phyloP scores from a whole-genome alignment of 2,888 invertebrate genomes.

The Carabus problematicus region DNA sequence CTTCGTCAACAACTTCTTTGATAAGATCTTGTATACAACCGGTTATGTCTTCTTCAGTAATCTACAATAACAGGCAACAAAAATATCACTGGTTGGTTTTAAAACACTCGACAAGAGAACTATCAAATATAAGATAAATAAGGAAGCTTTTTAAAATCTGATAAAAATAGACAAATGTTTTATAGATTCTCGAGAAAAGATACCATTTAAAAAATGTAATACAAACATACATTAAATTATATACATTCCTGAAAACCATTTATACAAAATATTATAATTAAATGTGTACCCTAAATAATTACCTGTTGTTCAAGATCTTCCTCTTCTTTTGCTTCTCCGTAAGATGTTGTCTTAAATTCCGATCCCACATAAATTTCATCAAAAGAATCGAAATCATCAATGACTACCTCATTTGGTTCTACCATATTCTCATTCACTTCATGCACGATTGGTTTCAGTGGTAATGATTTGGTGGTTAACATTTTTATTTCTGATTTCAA shows the following conservation, averaged over 20 bases:
- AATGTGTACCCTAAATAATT: constrained; percentile 17
- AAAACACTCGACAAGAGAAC: neutral
- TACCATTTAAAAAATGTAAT: too few relatives aligned
- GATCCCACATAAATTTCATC: constrained; percentile 44
- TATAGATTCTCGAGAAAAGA: too few relatives aligned
- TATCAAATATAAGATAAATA: too few relatives aligned
- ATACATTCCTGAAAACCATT: neutral
- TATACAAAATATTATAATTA: constrained; percentile 16
- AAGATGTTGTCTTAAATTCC: constrained; percentile 29
- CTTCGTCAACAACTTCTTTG: constrained; percentile 50
- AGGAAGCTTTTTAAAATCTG: too few relatives aligned
- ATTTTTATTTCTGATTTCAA: constrained; percentile 51
- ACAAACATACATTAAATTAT: too few relatives aligned
- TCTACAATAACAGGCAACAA: constrained; percentile 38
- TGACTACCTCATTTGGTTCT: constrained; percentile 44
- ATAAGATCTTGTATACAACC: constrained; percentile 48
- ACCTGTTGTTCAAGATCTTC: constrained; percentile 23
- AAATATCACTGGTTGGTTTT: neutral
- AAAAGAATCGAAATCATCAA: constrained; percentile 40
- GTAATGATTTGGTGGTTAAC: constrained; percentile 54
- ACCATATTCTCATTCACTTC: constrained; percentile 27
- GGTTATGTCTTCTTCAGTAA: constrained; percentile 48
- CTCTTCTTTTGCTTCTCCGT: constrained; percentile 34
- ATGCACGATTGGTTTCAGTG: constrained; percentile 38
- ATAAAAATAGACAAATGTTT: too few relatives aligned